These are phyloP conservation scores for Ciona savignyi DNA, from an alignment of 23 tunicate genomes.

Conservation along the genomic window DNA sequence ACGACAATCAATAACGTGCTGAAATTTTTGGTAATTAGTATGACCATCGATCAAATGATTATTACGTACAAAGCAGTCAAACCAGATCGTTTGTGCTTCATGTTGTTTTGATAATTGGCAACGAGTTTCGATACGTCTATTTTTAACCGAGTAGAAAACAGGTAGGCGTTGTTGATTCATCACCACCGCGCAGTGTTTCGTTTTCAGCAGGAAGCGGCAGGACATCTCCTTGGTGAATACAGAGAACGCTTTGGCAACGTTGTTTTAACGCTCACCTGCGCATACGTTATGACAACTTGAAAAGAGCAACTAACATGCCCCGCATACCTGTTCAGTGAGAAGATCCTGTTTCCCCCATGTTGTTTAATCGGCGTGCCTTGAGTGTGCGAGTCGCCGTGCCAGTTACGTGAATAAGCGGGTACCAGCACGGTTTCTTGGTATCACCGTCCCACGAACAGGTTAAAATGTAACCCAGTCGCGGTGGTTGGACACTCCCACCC, in stretches of 20 bases:
- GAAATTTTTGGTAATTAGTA: too few species aligned
- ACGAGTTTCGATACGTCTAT: not conserved
- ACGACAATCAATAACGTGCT: not conserved
- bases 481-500: not conserved
- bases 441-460: not conserved
- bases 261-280: not conserved
- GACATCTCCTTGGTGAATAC: not conserved
- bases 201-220: not conserved
- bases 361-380: not conserved
- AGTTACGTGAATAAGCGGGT: not conserved
- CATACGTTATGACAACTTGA: too few species aligned
- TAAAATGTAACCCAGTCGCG: not conserved
- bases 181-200: not conserved
- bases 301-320: too few species aligned
- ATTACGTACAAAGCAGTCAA: too few species aligned
- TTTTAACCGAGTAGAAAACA: not conserved
- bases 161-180: not conserved
- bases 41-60: not conserved
- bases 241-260: not conserved
- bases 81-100: too few species aligned
- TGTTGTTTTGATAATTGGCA: not conserved
- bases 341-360: too few species aligned
- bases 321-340: too few species aligned
- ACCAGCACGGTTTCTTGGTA: not conserved
- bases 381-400: not conserved